Evolutionary conservation across 2,113 vertebrate genomes (phyloP).

Genomic region (Psammodynastes pulverulentus): DNA sequence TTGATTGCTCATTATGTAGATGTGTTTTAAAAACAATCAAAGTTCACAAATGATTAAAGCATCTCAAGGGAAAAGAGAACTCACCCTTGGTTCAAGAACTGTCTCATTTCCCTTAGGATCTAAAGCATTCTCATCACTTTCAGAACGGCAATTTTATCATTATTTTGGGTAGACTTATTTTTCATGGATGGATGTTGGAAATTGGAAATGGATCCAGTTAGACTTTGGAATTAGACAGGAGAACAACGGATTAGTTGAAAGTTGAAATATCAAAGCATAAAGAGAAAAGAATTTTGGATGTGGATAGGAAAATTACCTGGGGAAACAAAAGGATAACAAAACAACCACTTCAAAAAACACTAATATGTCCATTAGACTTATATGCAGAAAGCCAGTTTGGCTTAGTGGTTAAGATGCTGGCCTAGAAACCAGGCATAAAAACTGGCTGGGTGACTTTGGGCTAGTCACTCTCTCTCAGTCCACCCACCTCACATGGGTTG

Average conservation of each 20-base stretch:
- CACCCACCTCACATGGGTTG: neutral
- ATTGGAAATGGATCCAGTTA: neutral
- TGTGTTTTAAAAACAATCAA: slow-evolving; percentile 41
- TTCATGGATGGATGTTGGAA: neutral
- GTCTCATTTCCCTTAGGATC: neutral
- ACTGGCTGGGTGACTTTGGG: neutral
- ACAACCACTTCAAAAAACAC: neutral
- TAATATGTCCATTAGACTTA: neutral
- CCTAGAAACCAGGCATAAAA: neutral
- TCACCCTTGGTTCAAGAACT: neutral
- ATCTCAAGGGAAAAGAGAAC: slow-evolving; percentile 26
- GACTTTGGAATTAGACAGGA: neutral
- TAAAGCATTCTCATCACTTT: neutral
- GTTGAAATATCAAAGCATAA: neutral
- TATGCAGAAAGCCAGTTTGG: neutral
- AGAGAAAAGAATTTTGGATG: neutral
- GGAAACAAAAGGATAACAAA: neutral
- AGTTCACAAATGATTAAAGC: slow-evolving; percentile 35
- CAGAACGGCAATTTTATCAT: neutral
- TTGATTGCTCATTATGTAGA: slow-evolving; percentile 51
- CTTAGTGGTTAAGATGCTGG: neutral
- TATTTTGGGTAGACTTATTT: neutral
- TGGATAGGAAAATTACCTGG: neutral
- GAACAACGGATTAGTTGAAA: neutral
- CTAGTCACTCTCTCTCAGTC: neutral